Base-by-base conservation (phyloP, 1,140 invertebrate species). In the Eupeodes corollae region DNA sequence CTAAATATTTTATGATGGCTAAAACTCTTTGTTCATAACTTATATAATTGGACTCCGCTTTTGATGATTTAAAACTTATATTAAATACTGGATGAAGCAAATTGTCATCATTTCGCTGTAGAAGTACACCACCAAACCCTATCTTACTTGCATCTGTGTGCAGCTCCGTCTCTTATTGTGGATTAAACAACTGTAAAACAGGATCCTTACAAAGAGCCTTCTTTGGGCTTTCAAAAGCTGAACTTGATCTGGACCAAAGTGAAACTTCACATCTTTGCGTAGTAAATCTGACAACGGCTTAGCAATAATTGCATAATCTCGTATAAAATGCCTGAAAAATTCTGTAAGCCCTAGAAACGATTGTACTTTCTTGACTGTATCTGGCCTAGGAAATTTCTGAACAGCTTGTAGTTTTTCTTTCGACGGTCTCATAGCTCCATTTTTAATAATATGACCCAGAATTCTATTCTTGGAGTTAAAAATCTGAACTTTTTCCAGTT, bases 71-170 rank as follows among this genome's bases (percentile, higher is more conserved):
- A 33, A 33, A 49, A 52, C 30, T 44, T 18, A 21, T 10, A 44
- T 44, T 32, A 11, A 12, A 44, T 6, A 44, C 16, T 6, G 21
- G 43, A 33, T 44, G 43, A 13, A 44, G 33, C 5, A 32, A 15
- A n/a, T 12, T 5, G 13, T 47, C 47, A n/a, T n/a, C n/a, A 6
- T 42, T 5, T 42, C 49, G 50, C 44, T 60, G 56, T 6, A 60
- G 46, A 1, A 60, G 37, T 6, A 60, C 54, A 0, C 48, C 54
- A 1, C 51, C 53, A 6, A 53, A 10, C 2, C 54, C 54, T 6
- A 48, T 37, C 0, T 42, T 38, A 18, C 52, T 55, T 1, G 50
- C 56, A 49, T 56, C 58, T 5, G 54, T 57, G 18, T 58, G 57
- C 1, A 61, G 42, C 43, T 64, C 58, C 0, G 54, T 60, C 34